These are phyloP conservation scores for Tachina lurida DNA, from an alignment of 2,888 invertebrate genomes.

Conservation along the genomic window DNA sequence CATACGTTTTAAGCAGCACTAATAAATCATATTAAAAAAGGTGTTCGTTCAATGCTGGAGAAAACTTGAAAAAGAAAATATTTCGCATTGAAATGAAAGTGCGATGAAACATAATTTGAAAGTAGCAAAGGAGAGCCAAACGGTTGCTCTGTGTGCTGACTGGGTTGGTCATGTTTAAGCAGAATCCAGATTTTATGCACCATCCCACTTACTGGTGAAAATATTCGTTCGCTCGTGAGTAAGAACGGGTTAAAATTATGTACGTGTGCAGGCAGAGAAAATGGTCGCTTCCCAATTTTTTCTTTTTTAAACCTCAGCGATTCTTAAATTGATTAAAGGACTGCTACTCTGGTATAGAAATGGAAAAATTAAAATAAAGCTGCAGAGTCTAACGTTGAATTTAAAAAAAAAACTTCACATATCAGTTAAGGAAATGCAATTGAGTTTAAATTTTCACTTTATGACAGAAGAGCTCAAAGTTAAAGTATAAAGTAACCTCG, in stretches of 20 bases:
- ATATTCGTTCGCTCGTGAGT: background rate
- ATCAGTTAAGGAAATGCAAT: too few relatives aligned
- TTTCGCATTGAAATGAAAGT: slow-evolving; percentile 5
- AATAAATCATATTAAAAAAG: slow-evolving; percentile 67
- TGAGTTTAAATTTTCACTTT: too few relatives aligned
- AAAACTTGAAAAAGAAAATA: slow-evolving; percentile 31
- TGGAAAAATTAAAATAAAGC: too few relatives aligned
- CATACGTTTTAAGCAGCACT: slow-evolving; percentile 41
- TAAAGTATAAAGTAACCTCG: too few relatives aligned
- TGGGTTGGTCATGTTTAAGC: slow-evolving; percentile 24
- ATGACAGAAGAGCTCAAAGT: too few relatives aligned
- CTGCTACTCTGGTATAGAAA: too few relatives aligned
- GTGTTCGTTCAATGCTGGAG: slow-evolving; percentile 53
- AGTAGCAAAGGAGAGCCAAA: slow-evolving; percentile 34
- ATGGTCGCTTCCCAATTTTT: slow-evolving; percentile 31
- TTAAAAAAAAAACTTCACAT: too few relatives aligned
- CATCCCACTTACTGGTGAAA: background rate
- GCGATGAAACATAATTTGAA: slow-evolving; percentile 31
- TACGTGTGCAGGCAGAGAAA: slow-evolving; percentile 17
- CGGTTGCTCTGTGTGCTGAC: background rate
- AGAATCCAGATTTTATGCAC: background rate
- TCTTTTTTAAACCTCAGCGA: slow-evolving; percentile 3
- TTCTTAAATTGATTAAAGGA: slow-evolving; percentile 8
- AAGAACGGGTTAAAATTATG: slow-evolving; percentile 54
- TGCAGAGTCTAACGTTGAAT: too few relatives aligned